phyloP scores from a whole-genome alignment of 1,140 invertebrate species.

The Pteromalus puparum region DNA sequence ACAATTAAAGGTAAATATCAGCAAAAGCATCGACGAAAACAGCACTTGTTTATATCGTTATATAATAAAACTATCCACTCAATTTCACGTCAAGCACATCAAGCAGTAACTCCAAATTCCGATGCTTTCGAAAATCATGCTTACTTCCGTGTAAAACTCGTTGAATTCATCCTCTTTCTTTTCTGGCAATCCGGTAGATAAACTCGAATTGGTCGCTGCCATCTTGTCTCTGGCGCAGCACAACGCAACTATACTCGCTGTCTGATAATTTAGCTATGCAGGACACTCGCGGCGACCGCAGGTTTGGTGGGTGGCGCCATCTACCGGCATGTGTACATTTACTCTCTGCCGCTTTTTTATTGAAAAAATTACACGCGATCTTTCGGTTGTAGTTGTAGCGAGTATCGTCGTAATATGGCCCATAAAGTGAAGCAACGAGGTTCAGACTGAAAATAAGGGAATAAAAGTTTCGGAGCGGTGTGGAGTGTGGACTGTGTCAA shows the following conservation, averaged over 20 bases:
- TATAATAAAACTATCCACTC: not conserved
- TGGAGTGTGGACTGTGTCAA: not conserved
- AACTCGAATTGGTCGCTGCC: conserved; percentile 71
- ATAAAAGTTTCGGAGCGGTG: not conserved
- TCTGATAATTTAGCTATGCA: too few relatives aligned
- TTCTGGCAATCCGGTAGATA: conserved; percentile 66
- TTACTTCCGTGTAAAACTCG: conserved; percentile 82
- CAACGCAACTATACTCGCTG: not conserved
- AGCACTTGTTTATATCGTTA: not conserved
- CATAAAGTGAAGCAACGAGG: not conserved
- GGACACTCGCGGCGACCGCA: not conserved
- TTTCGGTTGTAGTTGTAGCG: too few relatives aligned
- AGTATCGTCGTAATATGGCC: not conserved
- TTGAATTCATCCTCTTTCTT: conserved; percentile 80
- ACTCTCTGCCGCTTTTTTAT: not conserved
- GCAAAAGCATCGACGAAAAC: conserved; percentile 19
- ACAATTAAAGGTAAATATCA: conserved; percentile 48
- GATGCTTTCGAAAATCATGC: conserved; percentile 47
- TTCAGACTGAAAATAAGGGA: not conserved
- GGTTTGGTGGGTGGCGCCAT: not conserved
- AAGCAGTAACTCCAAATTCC: conserved; percentile 32
- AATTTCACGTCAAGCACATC: not conserved
- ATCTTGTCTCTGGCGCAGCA: conserved; percentile 62
- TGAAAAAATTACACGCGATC: not conserved
- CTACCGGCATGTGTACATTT: not conserved